Evolutionary conservation across 35 echinoderm and acorn worm genomes (phyloP), one percentile per base, ranked within the genome.

Genomic region (Chiridota heheva): DNA sequence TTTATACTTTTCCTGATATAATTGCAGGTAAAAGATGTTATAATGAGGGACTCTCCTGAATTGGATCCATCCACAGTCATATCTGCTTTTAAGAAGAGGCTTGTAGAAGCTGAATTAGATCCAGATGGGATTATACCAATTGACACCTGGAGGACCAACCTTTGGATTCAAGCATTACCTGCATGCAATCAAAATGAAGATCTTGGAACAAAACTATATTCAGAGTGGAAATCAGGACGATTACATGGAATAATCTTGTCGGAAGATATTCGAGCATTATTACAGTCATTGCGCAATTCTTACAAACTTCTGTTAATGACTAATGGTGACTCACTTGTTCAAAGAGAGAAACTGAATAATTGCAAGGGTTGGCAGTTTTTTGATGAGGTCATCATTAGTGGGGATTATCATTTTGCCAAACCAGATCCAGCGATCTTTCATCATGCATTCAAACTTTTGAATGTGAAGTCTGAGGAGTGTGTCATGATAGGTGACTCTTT

Each of bases 401-500:
- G 89, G 1, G 89, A 98, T 47, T 81, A 92, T 42, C 72, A 61
- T 15, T 84, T 88, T 59, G 73, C 90, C 7, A 98, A 98, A 48
- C 95, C 95, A 7, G 69, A 98, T 60, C 61, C 73, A 8, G 82
- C 95, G 6, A 98, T 98, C 44, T 92, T 88, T 80, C 80, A 88
- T 30, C 69, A 72, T 17, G 86, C 95, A 25, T 88, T 88, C 63
- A 62, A 87, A 63, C 56, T 83, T 58, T 77, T 98, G 20, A 63
- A 73, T 6, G 75, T 80, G 18, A 32, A 42, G 22, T 32, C 71
- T 5, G 48, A 69, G 18, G 70, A 91, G 28, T 92, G 89, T 62
- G 67, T 98, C 36, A 89, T 98, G 85, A 81, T 98, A 3, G 95
- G 95, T 43, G 95, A 98, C 70, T 88, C 84, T 32, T 67, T 87